Evolutionary conservation across 2,888 invertebrate species (phyloP), one percentile per base, ranked within the genome.

Genomic region (Ophioninae sp.): DNA sequence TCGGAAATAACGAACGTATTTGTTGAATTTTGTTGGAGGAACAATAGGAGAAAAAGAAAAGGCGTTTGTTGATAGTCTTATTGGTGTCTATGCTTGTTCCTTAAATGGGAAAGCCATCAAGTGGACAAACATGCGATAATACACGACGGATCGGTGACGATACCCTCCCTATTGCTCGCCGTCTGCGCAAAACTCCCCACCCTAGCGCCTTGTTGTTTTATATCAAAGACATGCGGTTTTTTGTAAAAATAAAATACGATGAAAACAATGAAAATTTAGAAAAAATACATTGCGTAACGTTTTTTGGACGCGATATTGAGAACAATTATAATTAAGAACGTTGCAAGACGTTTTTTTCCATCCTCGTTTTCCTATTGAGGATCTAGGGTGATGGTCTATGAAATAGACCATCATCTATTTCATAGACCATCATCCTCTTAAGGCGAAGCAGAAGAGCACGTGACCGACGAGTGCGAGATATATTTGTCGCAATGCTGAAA

Each of bases 141-240:
- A n/a, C 6, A 30, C 23, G 64, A 64, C 64, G 64, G 30, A 37
- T 51, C 37, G 9, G 37, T 30, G 1, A 30, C 37, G 37, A 51
- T 64, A 20, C 51, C 64, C 44, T 74, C 51, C 64, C 44, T 74
- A 44, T 74, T 44, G 17, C 41, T 75, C 58, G 71, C 39, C 64
- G 56, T 74, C n/a, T 58, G 56, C 68, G 58, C 58, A 64, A 77
- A 39, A 56, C 22, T 58, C 56, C 17, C 22, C 59, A 41, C 76
- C 20, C 89, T 89, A 87, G 89, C 89, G 91, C 90, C 91, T 91
- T 91, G 91, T 92, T 92, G 90, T 92, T 92, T 91, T 92, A 87
- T 92, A 92, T 91, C 89, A 87, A 58, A 90, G 88, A 90, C 89
- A 88, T 88, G 89, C 89, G 89, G 89, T 90, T 92, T 91, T 90